A percentile compares a stretch with the other conserved stretches of the same genome.
Evolutionary conservation across 2,888 invertebrate species (phyloP).

Genomic region (Trichacis sp.): DNA sequence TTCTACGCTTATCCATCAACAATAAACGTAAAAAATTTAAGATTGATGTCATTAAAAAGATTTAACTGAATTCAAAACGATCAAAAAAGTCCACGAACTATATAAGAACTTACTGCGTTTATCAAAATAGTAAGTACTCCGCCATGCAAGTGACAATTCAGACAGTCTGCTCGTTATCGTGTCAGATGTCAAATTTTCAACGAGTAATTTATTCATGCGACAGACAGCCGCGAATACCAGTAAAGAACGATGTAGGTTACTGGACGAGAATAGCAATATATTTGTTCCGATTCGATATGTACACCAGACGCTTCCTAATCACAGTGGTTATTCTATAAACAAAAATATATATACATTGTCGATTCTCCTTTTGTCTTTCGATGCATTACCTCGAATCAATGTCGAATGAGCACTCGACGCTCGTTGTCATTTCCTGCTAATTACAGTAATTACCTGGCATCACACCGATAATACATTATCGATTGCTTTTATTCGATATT

Average conservation of each 20-base stretch:
- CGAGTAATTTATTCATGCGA: slow-evolving; percentile 63
- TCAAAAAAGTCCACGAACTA: too few species aligned
- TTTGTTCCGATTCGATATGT: slow-evolving; percentile 58
- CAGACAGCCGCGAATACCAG: slow-evolving; percentile 50
- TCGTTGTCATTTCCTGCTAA: slow-evolving; percentile 40
- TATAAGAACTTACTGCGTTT: too few species aligned
- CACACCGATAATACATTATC: slow-evolving; percentile 20
- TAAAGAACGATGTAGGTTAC: slow-evolving; percentile 60
- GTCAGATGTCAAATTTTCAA: slow-evolving; percentile 65
- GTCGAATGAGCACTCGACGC: slow-evolving; percentile 36
- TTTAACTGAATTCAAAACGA: too few species aligned
- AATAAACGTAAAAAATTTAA: too few species aligned
- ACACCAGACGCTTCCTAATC: slow-evolving; percentile 23
- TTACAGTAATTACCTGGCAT: slow-evolving; percentile 31
- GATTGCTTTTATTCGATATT: slow-evolving; percentile 8
- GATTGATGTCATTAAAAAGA: too few species aligned
- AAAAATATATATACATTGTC: slow-evolving; percentile 26
- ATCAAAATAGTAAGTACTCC: slow-evolving; percentile 60
- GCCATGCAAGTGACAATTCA: slow-evolving; percentile 64
- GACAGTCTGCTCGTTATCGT: slow-evolving; percentile 63
- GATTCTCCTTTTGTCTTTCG: slow-evolving; percentile 7
- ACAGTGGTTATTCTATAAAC: slow-evolving; percentile 21
- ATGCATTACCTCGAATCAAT: slow-evolving; percentile 36
- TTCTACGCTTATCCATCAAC: not conserved
- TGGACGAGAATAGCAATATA: slow-evolving; percentile 62